Evolutionary conservation across 92 coral and sea anemone genomes (phyloP), one percentile per base, ranked within the genome.

Genomic region (Zoanthus sansibaricus): DNA sequence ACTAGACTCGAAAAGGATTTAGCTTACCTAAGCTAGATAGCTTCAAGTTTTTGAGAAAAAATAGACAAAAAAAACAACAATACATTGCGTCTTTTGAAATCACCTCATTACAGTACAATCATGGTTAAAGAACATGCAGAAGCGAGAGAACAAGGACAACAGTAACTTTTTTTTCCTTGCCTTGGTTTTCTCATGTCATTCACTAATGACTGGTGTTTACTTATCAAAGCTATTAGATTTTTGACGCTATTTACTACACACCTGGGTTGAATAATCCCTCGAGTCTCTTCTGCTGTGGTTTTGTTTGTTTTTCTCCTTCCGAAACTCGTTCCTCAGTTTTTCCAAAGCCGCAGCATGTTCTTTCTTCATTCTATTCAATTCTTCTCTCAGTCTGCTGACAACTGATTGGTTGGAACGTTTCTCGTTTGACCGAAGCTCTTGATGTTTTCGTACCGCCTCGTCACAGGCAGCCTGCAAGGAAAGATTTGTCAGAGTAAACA

Each of bases 351-450:
- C 31, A 9, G 79, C 83, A 83, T 93, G 93, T 58, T 93, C 91
- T 44, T 84, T 88, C 79, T 91, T 93, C 48, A 89, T 72, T 48
- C 87, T 68, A 20, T 89, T 77, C 17, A 94, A 52, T 30, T 93
- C 94, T 10, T 68, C 89, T 33, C 87, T 91, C 61, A 91, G 33
- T 58, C 77, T 91, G 75, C 86, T 94, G 66, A 93, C 77, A 14
- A 91, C 84, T 45, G 92, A 86, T 77, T 86, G 91, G 54, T 86
- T 71, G 7, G 90, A 90, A 37, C 78, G 90, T 70, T 90, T 88
- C 86, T 94, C 98, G 67, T 62, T 88, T 30, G 78, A 62, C 96
- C 96, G 84, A 5, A 91, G 59, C 30, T 95, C 90, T 55, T 89
- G 91, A 18, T 95, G 94, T 48, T 88, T 79, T 14, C 87, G 93